Conservation (phyloP, 2,797 vertebrate genomes). For the Iguana delicatissima region DNA sequence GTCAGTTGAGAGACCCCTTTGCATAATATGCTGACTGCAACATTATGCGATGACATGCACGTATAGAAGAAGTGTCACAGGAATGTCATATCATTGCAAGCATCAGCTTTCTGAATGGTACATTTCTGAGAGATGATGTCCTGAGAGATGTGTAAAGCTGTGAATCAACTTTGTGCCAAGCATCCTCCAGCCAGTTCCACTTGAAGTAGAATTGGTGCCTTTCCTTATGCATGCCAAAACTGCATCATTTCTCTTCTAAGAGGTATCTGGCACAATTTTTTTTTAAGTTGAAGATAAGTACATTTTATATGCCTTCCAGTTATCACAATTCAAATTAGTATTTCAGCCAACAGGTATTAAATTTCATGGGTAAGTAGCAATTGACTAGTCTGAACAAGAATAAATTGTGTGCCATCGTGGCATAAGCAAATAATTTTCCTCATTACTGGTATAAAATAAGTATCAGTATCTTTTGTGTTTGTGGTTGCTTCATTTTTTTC, state of each 20-base stretch:
- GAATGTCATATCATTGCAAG: not conserved
- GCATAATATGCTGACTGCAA: not conserved
- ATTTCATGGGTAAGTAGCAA: conserved; percentile 19
- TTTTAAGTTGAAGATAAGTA: not conserved
- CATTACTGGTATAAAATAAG: not conserved
- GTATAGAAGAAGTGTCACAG: not conserved
- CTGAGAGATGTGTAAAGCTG: not conserved
- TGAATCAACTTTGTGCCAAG: not conserved
- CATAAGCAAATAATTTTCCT: conserved; percentile 20
- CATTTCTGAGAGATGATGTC: not conserved
- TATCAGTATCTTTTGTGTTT: not conserved
- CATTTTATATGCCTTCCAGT: conserved; percentile 17
- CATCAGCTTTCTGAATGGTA: not conserved
- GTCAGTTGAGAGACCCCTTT: not conserved
- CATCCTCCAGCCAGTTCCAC: not conserved
- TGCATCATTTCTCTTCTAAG: not conserved
- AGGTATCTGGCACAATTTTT: conserved; percentile 7
- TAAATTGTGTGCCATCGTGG: not conserved
- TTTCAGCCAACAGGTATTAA: conserved; percentile 11
- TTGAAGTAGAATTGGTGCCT: not conserved
- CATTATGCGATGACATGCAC: not conserved
- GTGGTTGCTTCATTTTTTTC: not conserved
- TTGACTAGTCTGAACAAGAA: conserved; percentile 30
- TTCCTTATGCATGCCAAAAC: not conserved
- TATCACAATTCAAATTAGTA: conserved; percentile 22